Evolutionary conservation across 2,113 vertebrate species (phyloP), one percentile per base, ranked within the genome.

Genomic region (Onychostruthus taczanowskii): DNA sequence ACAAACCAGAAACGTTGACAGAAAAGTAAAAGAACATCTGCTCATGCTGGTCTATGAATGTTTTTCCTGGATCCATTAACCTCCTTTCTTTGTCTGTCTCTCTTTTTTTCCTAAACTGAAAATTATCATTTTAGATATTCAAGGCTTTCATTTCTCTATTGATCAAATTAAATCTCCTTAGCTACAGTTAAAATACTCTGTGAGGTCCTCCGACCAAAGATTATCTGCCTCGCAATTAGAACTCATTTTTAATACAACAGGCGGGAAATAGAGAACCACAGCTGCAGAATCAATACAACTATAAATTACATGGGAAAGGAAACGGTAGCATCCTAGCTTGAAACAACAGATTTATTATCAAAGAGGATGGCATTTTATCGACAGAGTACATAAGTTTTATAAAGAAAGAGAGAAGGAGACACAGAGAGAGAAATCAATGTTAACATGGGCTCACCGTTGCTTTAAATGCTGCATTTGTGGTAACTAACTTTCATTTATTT

Each of bases 291-390:
- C 96, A 93, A 97, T 97, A 89, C 39, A 53, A 46, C 90, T 91
- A 97, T 97, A 98, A 98, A 97, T 97, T 97, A 97, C 62, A 93
- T 69, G 75, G 95, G 92, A 96, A 97, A 95, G 96, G 93, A 97
- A 97, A 96, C 2, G 11, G 95, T 87, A 91, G 88, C 92, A 93
- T 96, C 90, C 64, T 96, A 66, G 83, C 90, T 94, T 97, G 95
- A 95, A 96, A 97, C 95, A 97, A 94, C 74, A 98, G 96, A 97
- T 97, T 97, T 98, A 97, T 98, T 97, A 95, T 90, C 91, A 84
- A 95, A 96, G 95, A 67, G 91, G 88, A 89, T 97, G 96, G 96
- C 74, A 95, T 95, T 64, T 84, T 91, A 94, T 95, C 21, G 86
- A 97, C 95, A 87, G 59, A 87, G 84, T 95, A 85, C 77, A 68